Percentiles rank a stretch among this genome's conserved stretches.
phyloP scores from a whole-genome alignment of 2,113 vertebrate species.

The Prochilodus magdalenae region DNA sequence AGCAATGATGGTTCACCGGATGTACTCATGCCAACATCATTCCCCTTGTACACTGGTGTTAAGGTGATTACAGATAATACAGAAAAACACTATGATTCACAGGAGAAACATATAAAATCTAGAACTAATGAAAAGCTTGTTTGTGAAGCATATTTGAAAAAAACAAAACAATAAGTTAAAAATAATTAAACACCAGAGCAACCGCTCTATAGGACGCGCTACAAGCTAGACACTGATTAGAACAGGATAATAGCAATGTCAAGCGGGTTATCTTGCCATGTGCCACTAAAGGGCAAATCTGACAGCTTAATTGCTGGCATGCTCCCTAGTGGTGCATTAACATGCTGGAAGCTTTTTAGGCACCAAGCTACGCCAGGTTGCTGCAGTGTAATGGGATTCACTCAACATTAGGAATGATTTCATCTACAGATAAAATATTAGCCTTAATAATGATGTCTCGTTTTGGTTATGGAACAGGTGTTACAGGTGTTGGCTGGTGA shows the following conservation, averaged over 20 bases:
- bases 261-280: not conserved
- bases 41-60: too few relatives aligned
- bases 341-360: constrained; percentile 45
- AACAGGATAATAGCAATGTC: constrained; percentile 15
- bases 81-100: not conserved
- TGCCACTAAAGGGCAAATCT: not conserved
- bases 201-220: not conserved
- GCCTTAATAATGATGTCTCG: too few relatives aligned
- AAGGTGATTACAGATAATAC: not conserved
- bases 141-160: not conserved
- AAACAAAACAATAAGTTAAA: not conserved
- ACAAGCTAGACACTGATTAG: not conserved
- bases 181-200: not conserved
- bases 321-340: constrained; percentile 65
- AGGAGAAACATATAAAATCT: not conserved
- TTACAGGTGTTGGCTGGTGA: too few relatives aligned
- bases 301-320: constrained; percentile 34
- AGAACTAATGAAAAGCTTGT: not conserved
- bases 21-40: too few relatives aligned
- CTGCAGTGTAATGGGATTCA: too few relatives aligned
- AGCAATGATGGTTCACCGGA: too few relatives aligned
- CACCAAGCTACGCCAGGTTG: not conserved
- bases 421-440: not conserved
- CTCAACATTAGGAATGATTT: not conserved
- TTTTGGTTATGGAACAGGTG: too few relatives aligned